Evolutionary conservation across 2,888 invertebrate species (phyloP).

Genomic region (Poecilus cupreus): DNA sequence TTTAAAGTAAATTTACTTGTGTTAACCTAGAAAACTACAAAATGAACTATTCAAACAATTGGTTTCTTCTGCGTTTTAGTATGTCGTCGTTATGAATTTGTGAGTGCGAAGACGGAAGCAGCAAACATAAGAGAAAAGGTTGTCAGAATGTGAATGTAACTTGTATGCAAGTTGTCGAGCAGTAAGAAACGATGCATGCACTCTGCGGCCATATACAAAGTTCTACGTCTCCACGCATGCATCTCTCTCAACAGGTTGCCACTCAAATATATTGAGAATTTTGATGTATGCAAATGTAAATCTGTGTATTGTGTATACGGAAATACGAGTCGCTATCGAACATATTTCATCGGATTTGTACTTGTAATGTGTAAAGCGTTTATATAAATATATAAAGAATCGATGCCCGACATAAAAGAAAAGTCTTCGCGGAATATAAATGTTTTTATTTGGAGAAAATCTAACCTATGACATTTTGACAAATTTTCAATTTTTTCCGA

Average conservation of each 20-base stretch:
- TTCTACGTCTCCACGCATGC: constrained; percentile 5
- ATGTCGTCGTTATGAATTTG: too few species aligned
- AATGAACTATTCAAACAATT: too few species aligned
- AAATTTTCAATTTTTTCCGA: constrained; percentile 25
- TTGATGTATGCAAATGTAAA: constrained; percentile 58
- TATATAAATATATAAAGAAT: constrained; percentile 29
- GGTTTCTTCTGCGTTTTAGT: too few species aligned
- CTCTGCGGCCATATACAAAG: background rate
- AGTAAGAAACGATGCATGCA: background rate
- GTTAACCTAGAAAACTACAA: too few species aligned
- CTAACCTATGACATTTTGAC: constrained; percentile 28
- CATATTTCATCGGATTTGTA: constrained; percentile 56
- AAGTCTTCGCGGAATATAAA: constrained; percentile 2
- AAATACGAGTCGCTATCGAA: constrained; percentile 47
- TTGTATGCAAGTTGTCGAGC: constrained; percentile 10
- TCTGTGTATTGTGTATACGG: constrained; percentile 58
- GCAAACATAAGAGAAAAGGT: background rate
- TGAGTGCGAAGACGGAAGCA: background rate
- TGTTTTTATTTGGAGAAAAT: constrained; percentile 22
- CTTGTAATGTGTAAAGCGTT: constrained; percentile 31
- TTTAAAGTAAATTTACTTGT: too few species aligned
- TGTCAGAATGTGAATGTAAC: background rate
- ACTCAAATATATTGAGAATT: constrained; percentile 57
- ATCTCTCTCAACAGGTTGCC: constrained; percentile 56
- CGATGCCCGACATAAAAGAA: background rate